phyloP scores from a whole-genome alignment of 1,140 invertebrate genomes.

The Sycophila sp. region DNA sequence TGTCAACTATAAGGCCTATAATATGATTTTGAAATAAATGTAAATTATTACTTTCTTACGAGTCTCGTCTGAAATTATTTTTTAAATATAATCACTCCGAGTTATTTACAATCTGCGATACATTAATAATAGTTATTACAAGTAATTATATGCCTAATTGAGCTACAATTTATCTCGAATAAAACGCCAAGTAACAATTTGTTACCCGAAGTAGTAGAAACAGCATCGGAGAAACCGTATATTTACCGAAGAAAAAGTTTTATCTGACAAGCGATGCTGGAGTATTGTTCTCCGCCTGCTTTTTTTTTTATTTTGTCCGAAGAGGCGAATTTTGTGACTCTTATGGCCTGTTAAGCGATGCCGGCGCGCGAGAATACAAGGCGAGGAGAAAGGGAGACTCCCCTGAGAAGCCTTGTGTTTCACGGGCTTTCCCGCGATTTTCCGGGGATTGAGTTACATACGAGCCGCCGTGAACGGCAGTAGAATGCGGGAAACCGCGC shows the following conservation, averaged over 20 bases:
- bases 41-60: too few species aligned
- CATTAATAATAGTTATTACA: too few species aligned
- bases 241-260: not conserved
- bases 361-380: too few species aligned
- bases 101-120: too few species aligned
- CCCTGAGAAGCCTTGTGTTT: conserved; percentile 18
- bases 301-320: too few species aligned
- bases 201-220: not conserved
- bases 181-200: not conserved
- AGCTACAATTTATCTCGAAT: too few species aligned
- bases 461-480: not conserved
- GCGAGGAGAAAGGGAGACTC: not conserved
- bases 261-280: not conserved
- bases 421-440: conserved; percentile 33
- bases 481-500: conserved; percentile 23
- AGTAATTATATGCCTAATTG: too few species aligned
- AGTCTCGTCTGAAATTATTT: too few species aligned
- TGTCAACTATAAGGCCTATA: too few species aligned
- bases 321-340: conserved; percentile 13
- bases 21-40: too few species aligned
- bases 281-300: too few species aligned
- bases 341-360: not conserved
- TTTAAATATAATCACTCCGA: too few species aligned
- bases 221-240: not conserved
- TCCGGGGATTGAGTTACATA: conserved; percentile 35